Evolutionary conservation across 1,140 invertebrate genomes (phyloP), one percentile per base, ranked within the genome.

Genomic region (Rhopalosiphum maidis): DNA sequence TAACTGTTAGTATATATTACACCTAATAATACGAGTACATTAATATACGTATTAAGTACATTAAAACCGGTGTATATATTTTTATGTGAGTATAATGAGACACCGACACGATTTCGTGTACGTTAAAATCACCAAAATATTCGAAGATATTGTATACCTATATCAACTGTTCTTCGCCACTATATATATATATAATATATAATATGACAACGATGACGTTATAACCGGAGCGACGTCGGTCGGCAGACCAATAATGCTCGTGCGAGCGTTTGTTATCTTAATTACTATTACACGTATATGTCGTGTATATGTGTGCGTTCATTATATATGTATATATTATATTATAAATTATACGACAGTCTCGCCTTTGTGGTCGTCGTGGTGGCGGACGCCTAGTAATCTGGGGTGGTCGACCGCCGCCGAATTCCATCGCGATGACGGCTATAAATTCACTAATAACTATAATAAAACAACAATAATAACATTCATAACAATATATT

Each of bases 381-480:
- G 23, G 30, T 88, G 86, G 22, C 86, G 48, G 87, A 88, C 87
- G 87, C 87, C 87, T 51, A 35, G 51, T 89, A 25, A 89, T 89
- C 87, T 54, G 51, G 48, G 46, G 87, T 55, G 87, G 87, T 89
- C 87, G 87, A 54, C 87, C 87, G 51, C 48, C 51, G 35, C 51
- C 87, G 87, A 89, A 89, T 89, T 89, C 87, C 87, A 54, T 54
- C 9, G 35, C 87, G 22, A 35, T 54, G 87, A 89, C 87, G n/a
- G 21, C 60, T 4, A 68, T n/a, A n/a, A 68, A 68, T 68, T 68
- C 15, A 68, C 60, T 46, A n/a, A n/a, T 68, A 68, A 51, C 15
- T 18, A 18, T 15, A 18, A 60, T 68, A 68, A 68, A 68, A 68
- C 60, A 68, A 30, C 15, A 68, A 68, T 68, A 68, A 68, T 68